Evolutionary conservation across 2,113 vertebrate species (phyloP).

Genomic region (Melanostigma gelatinosum): DNA sequence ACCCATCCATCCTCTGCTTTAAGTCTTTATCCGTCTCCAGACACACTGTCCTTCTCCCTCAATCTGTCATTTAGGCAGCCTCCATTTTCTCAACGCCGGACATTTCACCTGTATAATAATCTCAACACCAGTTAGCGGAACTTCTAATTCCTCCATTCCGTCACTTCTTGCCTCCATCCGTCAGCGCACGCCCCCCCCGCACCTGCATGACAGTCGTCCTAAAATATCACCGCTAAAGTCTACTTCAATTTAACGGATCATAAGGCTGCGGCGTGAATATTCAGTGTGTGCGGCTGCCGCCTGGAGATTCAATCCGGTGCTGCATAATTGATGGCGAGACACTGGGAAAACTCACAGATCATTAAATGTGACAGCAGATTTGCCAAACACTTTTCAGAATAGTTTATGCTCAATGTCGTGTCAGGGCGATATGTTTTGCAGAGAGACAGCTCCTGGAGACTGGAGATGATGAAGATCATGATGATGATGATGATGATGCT

Average conservation of each 20-base stretch:
- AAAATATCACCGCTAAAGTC: slow-evolving; percentile 72
- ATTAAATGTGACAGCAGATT: slow-evolving; percentile 73
- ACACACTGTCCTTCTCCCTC: slow-evolving; percentile 2
- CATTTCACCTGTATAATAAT: background rate
- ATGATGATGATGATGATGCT: background rate
- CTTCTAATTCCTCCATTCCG: slow-evolving; percentile 44
- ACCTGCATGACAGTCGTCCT: slow-evolving; percentile 51
- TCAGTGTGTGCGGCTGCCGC: slow-evolving; percentile 57
- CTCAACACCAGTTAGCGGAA: slow-evolving; percentile 20
- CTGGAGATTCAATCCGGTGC: slow-evolving; percentile 63
- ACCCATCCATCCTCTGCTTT: background rate
- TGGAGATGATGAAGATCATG: slow-evolving; percentile 1
- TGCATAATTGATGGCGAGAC: slow-evolving; percentile 73
- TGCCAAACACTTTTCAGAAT: slow-evolving; percentile 70
- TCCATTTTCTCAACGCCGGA: slow-evolving; percentile 17
- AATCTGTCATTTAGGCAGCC: slow-evolving; percentile 21
- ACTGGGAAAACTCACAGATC: slow-evolving; percentile 70
- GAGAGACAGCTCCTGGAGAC: slow-evolving; percentile 33
- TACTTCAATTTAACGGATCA: slow-evolving; percentile 76
- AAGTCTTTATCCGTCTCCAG: background rate
- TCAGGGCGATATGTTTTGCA: slow-evolving; percentile 30
- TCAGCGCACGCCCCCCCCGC: slow-evolving; percentile 36
- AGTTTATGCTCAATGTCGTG: slow-evolving; percentile 62
- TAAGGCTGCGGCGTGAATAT: slow-evolving; percentile 66
- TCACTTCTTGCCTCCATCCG: slow-evolving; percentile 56